Base-by-base conservation (phyloP, 1,140 invertebrate species). In the Oryzaephilus surinamensis region DNA sequence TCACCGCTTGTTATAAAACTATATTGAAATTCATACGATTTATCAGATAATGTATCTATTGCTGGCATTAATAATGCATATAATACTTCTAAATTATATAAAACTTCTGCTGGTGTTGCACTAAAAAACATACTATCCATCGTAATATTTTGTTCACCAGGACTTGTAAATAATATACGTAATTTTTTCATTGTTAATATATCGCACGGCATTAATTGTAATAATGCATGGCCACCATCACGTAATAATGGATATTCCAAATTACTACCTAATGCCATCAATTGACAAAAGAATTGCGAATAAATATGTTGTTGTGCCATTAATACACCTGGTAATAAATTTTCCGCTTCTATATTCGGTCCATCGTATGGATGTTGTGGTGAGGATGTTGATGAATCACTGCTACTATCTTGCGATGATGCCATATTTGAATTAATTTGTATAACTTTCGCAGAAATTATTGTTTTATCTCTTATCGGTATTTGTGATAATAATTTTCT, bases 51-150 rank as follows among this genome's bases (percentile, higher is more conserved):
- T 2, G 84, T 79, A 51, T 91, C 87, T 16, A 80, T 61, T 6
- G 91, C 87, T 10, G 93, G 93, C 79, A 97, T 92, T 21, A 97
- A 65, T 54, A 96, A 70, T 30, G 87, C 81, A 61, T 97, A 94
- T 30, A 92, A 64, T 28, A 94, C 89, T 76, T 93, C 64, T 43
- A 72, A 61, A 43, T 68, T 67, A 32, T 59, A 62, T 18, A 58
- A 43, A 0, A 63, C 82, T 64, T 84, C 74, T 29, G 84, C 82
- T 15, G 85, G 75, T 34, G 81, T 76, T 11, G 74, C 64, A 51
- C 71, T 74, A 59, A 87, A 79, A 60, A 87, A 86, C 58, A 85
- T 66, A 40, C 66, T 69, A 49, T 87, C 83, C 39, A 86, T 72
- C 17, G 64, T 69, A 40, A 63, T 63, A 37, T 67, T 66, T 46